phyloP scores from a whole-genome alignment of 2,113 vertebrate species.

The Pseudorhombus dupliciocellatus region DNA sequence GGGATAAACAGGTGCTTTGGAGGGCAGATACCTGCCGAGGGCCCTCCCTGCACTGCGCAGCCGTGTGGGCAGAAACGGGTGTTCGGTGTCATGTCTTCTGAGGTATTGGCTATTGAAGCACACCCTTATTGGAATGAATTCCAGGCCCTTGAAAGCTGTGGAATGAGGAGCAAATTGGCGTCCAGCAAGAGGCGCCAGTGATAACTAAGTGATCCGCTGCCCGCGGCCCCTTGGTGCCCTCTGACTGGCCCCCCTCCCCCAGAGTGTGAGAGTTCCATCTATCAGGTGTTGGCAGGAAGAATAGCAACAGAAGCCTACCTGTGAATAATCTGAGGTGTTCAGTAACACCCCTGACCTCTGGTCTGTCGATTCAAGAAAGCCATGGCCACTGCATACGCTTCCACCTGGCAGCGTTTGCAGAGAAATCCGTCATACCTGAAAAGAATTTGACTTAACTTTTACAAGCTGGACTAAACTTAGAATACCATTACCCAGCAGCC shows the following conservation, averaged over 20 bases:
- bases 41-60: conserved; percentile 54
- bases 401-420: conserved; percentile 24
- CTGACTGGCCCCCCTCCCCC: conserved; percentile 75
- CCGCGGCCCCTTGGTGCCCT: conserved; percentile 63
- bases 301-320: conserved; percentile 74
- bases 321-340: conserved; percentile 72
- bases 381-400: conserved; percentile 30
- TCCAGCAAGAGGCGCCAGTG: conserved; percentile 75
- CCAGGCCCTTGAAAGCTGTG: conserved; percentile 59
- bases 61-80: conserved; percentile 59
- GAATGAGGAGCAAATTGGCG: conserved; percentile 77
- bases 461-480: neutral
- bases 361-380: conserved; percentile 50
- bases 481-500: neutral
- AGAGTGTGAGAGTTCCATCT: conserved; percentile 92
- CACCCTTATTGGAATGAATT: conserved; percentile 71
- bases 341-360: conserved; percentile 64
- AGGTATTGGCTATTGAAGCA: conserved; percentile 63
- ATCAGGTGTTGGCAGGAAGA: conserved; percentile 81
- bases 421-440: neutral
- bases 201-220: conserved; percentile 57
- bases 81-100: conserved; percentile 73
- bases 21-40: conserved; percentile 72
- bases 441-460: neutral
- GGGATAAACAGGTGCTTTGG: conserved; percentile 97